phyloP scores from a whole-genome alignment of 2,888 invertebrate genomes.

The Ferrisia virgata region DNA sequence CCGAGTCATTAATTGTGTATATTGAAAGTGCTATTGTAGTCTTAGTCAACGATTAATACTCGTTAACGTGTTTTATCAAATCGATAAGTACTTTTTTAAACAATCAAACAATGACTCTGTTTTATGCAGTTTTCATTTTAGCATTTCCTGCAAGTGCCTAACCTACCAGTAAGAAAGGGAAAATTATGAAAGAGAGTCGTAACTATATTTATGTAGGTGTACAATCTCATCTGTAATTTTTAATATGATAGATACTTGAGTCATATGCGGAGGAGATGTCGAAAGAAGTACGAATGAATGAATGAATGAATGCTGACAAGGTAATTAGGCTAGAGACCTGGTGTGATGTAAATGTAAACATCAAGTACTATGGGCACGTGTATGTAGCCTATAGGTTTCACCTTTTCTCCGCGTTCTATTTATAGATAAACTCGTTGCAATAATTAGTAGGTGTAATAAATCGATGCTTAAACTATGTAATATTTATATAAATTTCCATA shows the following conservation, averaged over 20 bases:
- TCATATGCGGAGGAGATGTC: not conserved
- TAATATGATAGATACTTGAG: not conserved
- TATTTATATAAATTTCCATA: no score
- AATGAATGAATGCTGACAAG: not conserved
- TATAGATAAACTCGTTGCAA: not conserved
- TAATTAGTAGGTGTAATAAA: not conserved
- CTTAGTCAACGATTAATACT: not conserved
- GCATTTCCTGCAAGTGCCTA: not conserved
- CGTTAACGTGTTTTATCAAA: not conserved
- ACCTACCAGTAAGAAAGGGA: not conserved
- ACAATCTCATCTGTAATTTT: not conserved
- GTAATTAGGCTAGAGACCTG: not conserved
- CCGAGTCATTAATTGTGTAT: not conserved
- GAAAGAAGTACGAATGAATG: not conserved
- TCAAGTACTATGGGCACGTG: not conserved
- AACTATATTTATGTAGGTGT: not conserved
- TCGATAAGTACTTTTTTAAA: not conserved
- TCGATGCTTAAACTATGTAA: not conserved
- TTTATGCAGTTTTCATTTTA: not conserved
- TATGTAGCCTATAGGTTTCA: not conserved
- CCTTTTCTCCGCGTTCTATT: not conserved
- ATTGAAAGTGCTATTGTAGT: not conserved
- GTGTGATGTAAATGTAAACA: not conserved
- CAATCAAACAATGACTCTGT: not conserved
- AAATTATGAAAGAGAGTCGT: not conserved